Base-by-base conservation (phyloP, 2,113 vertebrate species). In the Corythaixoides concolor region DNA sequence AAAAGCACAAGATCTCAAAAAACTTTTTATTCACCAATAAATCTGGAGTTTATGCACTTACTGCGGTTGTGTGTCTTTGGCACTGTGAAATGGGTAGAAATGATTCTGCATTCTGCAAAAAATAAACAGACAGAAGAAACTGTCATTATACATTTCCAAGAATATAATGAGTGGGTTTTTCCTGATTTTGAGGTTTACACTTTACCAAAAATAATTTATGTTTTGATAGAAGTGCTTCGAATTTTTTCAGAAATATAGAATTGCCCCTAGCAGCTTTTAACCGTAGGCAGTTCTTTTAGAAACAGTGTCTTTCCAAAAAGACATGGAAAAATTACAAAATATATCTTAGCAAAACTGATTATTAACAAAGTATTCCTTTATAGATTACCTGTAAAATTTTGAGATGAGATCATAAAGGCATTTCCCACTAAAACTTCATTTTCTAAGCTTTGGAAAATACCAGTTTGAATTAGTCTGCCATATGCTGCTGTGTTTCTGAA, bases 371-470 rank as follows among this genome's bases (percentile, higher is more conserved):
- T 49, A 68, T 84, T 81, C 23, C 45, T 79, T 91, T 79, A 85
- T 27, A 79, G 49, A 50, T 45, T 30, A 88, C 17, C 30, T 89
- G 39, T 56, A 89, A 56, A 82, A 58, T 66, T 73, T 56, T 85
- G 17, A 84, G 28, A 75, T 68, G 6, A 87, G 12, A 50, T 87
- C 56, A 87, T 53, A 63, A 82, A 82, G 76, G 1, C 20, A n/a
- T 79, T 91, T 93, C 70, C 45, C 27, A 47, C 11, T 41, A 53
- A 47, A 91, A 23, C 32, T 37, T 26, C 15, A 24, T 88, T 91
- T 93, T 76, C 81, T 76, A 85, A 88, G 45, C 49, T 89, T 93
- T 85, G 45, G 45, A 93, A 96, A 94, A 88, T 35, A 73, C 62
- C 26, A 7, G 23, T 37, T 94, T 91, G 89, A 89, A 94, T 95